Percentiles rank a stretch among this genome's conserved stretches.
Evolutionary conservation across 2,113 vertebrate species (phyloP).

Genomic region (Micromys minutus): DNA sequence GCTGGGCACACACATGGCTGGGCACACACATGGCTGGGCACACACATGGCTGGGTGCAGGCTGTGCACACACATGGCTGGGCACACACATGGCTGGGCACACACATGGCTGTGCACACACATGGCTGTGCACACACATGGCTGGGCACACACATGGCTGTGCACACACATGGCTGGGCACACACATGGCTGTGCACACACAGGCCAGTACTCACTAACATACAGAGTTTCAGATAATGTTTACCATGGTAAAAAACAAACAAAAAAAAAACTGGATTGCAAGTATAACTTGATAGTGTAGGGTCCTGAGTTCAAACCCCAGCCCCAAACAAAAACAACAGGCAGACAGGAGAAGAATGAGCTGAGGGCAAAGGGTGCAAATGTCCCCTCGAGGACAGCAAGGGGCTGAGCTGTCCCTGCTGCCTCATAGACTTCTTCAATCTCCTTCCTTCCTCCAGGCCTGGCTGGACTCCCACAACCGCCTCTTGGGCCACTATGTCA

Average conservation of each 20-base stretch:
- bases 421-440: neutral
- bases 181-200: too few relatives aligned
- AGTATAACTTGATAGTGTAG: neutral
- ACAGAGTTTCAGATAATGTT: neutral
- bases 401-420: neutral
- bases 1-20: too few relatives aligned
- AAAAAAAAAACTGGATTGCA: neutral
- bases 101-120: too few relatives aligned
- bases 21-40: too few relatives aligned
- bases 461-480: constrained; percentile 83
- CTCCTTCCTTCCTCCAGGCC: constrained; percentile 68
- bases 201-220: neutral
- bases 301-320: neutral
- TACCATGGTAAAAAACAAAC: too few relatives aligned
- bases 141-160: too few relatives aligned
- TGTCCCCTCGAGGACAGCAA: neutral
- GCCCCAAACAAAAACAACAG: neutral
- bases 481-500: constrained; percentile 81
- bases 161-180: too few relatives aligned
- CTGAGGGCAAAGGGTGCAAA: neutral
- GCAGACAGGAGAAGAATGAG: neutral
- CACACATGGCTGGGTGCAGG: too few relatives aligned
- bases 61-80: too few relatives aligned
- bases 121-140: too few relatives aligned
- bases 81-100: too few relatives aligned